Evolutionary conservation across 2,888 invertebrate genomes (phyloP).

Genomic region (Melolontha melolontha): DNA sequence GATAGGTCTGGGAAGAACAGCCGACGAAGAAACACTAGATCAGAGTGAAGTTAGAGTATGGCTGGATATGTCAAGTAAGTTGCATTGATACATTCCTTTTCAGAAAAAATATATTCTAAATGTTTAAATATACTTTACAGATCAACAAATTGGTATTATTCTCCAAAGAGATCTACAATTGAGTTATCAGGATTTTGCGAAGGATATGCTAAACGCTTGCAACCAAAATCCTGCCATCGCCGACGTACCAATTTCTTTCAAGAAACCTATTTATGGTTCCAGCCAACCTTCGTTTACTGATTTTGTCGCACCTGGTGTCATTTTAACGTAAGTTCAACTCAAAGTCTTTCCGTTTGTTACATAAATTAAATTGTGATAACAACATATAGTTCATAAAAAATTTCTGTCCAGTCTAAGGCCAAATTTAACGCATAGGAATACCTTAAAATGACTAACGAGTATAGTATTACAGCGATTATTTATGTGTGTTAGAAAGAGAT

Average conservation of each 20-base stretch:
- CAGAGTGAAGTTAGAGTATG: conserved; percentile 90
- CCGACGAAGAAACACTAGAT: conserved; percentile 87
- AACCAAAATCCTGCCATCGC: conserved; percentile 87
- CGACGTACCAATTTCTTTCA: conserved; percentile 90
- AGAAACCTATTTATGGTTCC: conserved; percentile 88
- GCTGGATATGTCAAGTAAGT: conserved; percentile 90
- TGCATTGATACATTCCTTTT: neutral
- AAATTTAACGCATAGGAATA: too few species aligned
- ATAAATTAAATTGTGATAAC: too few species aligned
- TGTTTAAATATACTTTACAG: conserved; percentile 60
- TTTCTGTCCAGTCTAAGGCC: too few species aligned
- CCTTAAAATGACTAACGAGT: too few species aligned
- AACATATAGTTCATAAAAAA: too few species aligned
- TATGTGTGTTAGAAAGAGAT: too few species aligned
- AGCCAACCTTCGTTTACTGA: conserved; percentile 94
- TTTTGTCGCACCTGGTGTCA: conserved; percentile 96
- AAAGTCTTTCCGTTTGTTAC: too few species aligned
- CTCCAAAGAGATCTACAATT: conserved; percentile 87
- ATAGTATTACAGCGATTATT: too few species aligned
- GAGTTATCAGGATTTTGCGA: conserved; percentile 87
- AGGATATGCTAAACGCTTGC: conserved; percentile 78
- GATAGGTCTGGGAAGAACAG: conserved; percentile 82
- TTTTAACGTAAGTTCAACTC: conserved; percentile 81
- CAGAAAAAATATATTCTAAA: too few species aligned
- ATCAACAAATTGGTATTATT: conserved; percentile 94